phyloP scores from a whole-genome alignment of 2,113 vertebrate genomes.

The Crotalus tigris region DNA sequence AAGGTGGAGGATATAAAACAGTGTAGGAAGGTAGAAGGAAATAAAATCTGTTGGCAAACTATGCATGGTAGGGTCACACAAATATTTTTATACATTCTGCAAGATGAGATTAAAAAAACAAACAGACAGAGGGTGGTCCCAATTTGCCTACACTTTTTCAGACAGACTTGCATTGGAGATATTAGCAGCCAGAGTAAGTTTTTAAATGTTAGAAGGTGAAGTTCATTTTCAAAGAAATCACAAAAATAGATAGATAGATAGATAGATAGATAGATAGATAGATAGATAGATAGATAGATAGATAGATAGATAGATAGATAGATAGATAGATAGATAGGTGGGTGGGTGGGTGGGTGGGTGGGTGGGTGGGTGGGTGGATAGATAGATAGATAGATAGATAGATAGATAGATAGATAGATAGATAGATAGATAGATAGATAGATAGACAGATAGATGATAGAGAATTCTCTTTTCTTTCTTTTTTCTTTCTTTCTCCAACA shows the following conservation, averaged over 20 bases:
- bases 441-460: neutral
- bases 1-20: neutral
- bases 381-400: too few species aligned
- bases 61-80: neutral
- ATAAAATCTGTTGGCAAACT: neutral
- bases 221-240: neutral
- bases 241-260: neutral
- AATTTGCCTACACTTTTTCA: too few species aligned
- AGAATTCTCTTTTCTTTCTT: neutral
- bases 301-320: too few species aligned
- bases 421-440: too few species aligned
- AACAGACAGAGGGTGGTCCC: too few species aligned
- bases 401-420: too few species aligned
- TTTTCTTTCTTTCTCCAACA: accelerated
- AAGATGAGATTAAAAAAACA: neutral
- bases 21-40: too few species aligned
- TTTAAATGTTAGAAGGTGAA: neutral
- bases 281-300: too few species aligned
- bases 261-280: too few species aligned
- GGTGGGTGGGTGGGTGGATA: too few species aligned
- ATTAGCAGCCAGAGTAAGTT: neutral
- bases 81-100: neutral
- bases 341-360: too few species aligned
- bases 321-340: too few species aligned
- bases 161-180: neutral